phyloP scores from a whole-genome alignment of 2,113 vertebrate species.

The Burhinus oedicnemus region DNA sequence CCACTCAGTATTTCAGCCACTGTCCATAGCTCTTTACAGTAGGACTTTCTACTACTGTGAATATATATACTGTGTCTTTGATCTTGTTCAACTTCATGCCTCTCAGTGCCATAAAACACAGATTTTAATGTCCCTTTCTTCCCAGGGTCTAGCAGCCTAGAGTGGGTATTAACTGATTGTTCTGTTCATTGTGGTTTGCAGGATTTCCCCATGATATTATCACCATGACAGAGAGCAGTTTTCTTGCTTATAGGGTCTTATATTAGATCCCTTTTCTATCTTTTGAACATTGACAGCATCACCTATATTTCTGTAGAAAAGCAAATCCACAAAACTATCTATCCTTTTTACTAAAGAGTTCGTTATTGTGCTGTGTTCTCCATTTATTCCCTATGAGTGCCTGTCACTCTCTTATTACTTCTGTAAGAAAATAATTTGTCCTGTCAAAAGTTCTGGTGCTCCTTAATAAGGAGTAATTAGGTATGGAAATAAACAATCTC shows the following conservation, averaged over 20 bases:
- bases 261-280: background rate
- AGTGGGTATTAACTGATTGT: background rate
- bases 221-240: background rate
- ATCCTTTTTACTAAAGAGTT: background rate
- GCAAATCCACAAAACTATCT: background rate
- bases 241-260: background rate
- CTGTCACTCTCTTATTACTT: constrained; percentile 4
- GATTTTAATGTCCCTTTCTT: background rate
- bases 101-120: background rate
- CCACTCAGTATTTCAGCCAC: background rate
- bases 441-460: constrained; percentile 38
- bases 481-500: constrained; percentile 29
- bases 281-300: background rate
- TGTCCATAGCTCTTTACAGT: background rate
- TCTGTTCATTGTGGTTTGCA: background rate
- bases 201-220: background rate
- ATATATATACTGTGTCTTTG: background rate
- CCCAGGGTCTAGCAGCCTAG: background rate
- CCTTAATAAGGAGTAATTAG: constrained; percentile 50
- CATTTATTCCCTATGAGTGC: background rate
- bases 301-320: background rate
- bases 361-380: background rate
- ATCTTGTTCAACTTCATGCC: background rate
- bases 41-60: background rate
- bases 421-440: background rate